Evolutionary conservation across 2,888 invertebrate species (phyloP).

Genomic region (Girardia tigrina): DNA sequence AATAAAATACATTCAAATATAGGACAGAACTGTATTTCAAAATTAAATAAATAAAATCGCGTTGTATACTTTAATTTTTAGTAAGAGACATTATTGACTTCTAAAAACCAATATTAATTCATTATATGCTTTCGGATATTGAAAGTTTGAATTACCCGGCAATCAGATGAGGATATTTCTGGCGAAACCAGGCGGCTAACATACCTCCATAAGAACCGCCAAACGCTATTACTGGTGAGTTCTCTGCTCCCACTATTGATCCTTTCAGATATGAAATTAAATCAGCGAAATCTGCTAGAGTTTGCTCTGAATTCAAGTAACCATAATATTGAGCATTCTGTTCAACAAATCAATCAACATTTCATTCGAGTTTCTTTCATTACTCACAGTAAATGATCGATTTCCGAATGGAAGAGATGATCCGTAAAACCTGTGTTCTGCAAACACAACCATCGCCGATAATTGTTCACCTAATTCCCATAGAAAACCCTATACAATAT

Average conservation of each 20-base stretch:
- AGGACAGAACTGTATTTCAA: no score
- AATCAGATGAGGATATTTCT: constrained; percentile 80
- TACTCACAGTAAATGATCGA: constrained; percentile 54
- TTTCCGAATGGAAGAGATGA: constrained; percentile 73
- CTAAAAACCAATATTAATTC: no score
- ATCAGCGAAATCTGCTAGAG: constrained; percentile 76
- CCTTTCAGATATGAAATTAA: constrained; percentile 61
- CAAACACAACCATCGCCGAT: constrained; percentile 69
- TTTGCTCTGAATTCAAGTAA: constrained; percentile 74
- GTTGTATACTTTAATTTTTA: no score
- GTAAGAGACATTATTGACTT: no score
- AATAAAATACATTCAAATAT: no score
- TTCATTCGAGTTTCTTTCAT: neutral
- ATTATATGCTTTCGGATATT: no score
- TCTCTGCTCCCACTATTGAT: constrained; percentile 44
- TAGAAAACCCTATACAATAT: constrained; percentile 61
- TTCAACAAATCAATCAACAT: constrained; percentile 41
- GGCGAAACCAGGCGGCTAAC: constrained; percentile 83
- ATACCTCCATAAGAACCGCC: constrained; percentile 91
- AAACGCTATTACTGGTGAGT: constrained; percentile 67
- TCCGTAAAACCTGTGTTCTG: constrained; percentile 91
- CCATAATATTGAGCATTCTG: constrained; percentile 44
- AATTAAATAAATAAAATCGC: no score
- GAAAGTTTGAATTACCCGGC: constrained; percentile 60
- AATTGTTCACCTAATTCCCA: constrained; percentile 74